phyloP scores from a whole-genome alignment of 2,797 vertebrate genomes.

The Corythornis leucogaster region DNA sequence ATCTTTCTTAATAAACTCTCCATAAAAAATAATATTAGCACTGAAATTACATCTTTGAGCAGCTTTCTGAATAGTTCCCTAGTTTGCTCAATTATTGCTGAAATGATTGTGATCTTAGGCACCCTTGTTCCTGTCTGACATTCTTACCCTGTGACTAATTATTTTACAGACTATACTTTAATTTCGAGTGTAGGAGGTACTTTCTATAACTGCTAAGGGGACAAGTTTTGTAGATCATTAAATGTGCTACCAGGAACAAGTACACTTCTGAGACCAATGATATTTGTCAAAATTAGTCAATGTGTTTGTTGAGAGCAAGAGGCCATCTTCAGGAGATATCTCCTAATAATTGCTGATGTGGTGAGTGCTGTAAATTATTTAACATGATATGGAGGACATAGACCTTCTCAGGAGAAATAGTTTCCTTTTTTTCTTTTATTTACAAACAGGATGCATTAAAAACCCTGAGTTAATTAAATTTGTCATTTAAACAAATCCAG shows the following conservation, averaged over 20 bases:
- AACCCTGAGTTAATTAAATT: conserved; percentile 33
- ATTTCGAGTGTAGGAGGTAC: conserved; percentile 72
- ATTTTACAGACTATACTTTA: conserved; percentile 70
- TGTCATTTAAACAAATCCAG: conserved; percentile 50
- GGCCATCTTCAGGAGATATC: conserved; percentile 32
- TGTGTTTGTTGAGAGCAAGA: conserved; percentile 53
- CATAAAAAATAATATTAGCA: conserved; percentile 15
- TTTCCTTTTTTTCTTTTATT: conserved; percentile 35
- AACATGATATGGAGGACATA: background rate
- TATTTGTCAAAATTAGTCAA: conserved; percentile 67
- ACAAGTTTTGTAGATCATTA: conserved; percentile 72
- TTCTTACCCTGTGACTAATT: conserved; percentile 71
- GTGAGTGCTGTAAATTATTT: conserved; percentile 70
- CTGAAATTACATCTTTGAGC: conserved; percentile 29
- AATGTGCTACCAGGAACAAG: conserved; percentile 55
- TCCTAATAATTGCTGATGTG: conserved; percentile 17
- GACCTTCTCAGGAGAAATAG: conserved; percentile 38
- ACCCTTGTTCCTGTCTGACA: conserved; percentile 45
- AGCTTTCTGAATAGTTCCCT: conserved; percentile 31
- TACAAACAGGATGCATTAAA: conserved; percentile 57
- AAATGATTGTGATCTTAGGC: conserved; percentile 66
- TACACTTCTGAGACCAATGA: conserved; percentile 39
- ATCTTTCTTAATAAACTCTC: background rate
- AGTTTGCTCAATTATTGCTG: conserved; percentile 52
- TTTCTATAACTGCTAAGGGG: conserved; percentile 56